A percentile compares a stretch with the other conserved stretches of the same genome.
Evolutionary conservation across 1,140 invertebrate species (phyloP).

Genomic region (Euura lappo): DNA sequence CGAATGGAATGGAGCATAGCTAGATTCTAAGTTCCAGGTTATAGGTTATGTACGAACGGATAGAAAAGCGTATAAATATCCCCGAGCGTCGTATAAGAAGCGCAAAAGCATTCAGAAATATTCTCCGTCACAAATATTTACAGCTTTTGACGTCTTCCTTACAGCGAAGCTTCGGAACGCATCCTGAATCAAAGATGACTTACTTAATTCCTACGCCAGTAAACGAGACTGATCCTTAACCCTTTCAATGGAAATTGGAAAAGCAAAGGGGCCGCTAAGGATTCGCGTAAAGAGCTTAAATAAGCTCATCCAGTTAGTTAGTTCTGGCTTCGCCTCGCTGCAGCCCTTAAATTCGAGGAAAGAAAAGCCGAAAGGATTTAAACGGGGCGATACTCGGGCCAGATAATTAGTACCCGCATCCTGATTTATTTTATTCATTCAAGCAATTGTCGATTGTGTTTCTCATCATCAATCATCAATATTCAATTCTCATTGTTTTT

Average conservation of each 20-base stretch:
- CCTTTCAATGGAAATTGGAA: neutral
- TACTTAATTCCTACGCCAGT: neutral
- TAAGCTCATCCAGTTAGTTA: slow-evolving; percentile 5
- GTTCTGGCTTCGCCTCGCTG: neutral
- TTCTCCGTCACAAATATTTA: too few relatives aligned
- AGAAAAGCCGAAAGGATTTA: neutral
- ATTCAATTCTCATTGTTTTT: too few relatives aligned
- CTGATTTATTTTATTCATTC: too few relatives aligned
- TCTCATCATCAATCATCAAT: too few relatives aligned
- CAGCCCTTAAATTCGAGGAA: neutral
- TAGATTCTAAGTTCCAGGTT: too few relatives aligned
- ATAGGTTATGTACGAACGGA: too few relatives aligned
- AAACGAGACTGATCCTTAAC: neutral
- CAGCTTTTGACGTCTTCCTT: neutral
- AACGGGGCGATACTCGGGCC: too few relatives aligned
- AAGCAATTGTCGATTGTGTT: too few relatives aligned
- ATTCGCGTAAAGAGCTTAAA: slow-evolving; percentile 4
- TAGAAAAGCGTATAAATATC: too few relatives aligned
- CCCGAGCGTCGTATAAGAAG: too few relatives aligned
- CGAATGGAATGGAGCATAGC: slow-evolving; percentile 15
- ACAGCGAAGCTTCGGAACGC: neutral
- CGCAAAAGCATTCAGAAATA: too few relatives aligned
- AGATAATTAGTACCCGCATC: too few relatives aligned
- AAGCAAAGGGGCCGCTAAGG: neutral
- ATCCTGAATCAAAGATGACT: neutral